Base-by-base conservation (phyloP, 1,140 invertebrate genomes). In the Caerostris darwini region DNA sequence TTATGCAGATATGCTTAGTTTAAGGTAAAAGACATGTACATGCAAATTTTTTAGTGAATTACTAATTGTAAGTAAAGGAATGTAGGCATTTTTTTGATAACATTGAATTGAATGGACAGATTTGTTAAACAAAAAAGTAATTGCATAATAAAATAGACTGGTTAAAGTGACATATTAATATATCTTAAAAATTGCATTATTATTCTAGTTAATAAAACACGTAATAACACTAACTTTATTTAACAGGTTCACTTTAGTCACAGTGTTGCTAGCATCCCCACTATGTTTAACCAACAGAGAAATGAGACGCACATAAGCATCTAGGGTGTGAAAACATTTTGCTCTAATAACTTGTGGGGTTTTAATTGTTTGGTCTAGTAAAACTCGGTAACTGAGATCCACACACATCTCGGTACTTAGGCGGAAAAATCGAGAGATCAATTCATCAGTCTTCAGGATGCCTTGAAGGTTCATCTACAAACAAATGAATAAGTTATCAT, bases 341-440 rank as follows among this genome's bases (percentile, higher is more conserved):
- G 98, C 97, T 94, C 98, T 97, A 14, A 98, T 96, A 90, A 98
- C 96, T 3, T 97, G 96, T 5, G 96, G 96, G 7, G 95, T 93
- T 81, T 89, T 95, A 58, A 71, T 58, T 34, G 19, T 69, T 61
- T 77, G 95, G 57, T 92, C 93, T 10, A 64, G 50, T n/a, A 98
- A 96, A 5, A 97, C 96, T 93, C 98, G 97, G 96, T 99, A 99
- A 86, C 98, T 99, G 82, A 99, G 97, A 95, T 99, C 99, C 0
- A 99, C 98, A 96, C 99, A 99, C 97, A 99, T 98, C 96, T 99
- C 99, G 0, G 99, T 99, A 86, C 98, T 99, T 50, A 99, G 97
- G 56, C 99, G 97, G 97, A 99, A 99, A 96, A 99, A 99, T 94
- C 99, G 96, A 0, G 99, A 99, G 89, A 99, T 99, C 94, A 99